Base-by-base conservation (phyloP, 2,888 invertebrate species). In the Temnothorax ravouxi region DNA sequence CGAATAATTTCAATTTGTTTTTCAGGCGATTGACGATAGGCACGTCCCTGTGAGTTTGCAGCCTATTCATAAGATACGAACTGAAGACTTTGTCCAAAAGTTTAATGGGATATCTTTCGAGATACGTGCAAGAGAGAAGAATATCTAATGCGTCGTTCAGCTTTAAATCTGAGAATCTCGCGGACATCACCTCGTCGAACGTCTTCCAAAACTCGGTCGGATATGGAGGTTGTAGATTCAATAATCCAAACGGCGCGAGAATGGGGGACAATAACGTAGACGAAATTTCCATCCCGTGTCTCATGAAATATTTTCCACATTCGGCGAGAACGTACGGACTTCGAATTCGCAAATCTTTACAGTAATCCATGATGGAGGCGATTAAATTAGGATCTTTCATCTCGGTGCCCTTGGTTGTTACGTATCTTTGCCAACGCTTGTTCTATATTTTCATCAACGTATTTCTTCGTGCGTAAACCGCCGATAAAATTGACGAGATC, bases 81-180 rank as follows among this genome's bases (percentile, higher is more conserved):
- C 96, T 96, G 88, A 97, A 96, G 77, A 97, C 94, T 91, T 95
- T 96, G 41, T 95, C 95, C 0, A 96, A 95, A 90, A 97, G 96
- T 90, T 96, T 96, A 5, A 96, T 88, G 6, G 97, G 97, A 94
- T 96, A 96, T 91, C 96, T 96, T 72, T 96, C 95, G 44, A 96
- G 92, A 93, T 96, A 97, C 74, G 97, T 95, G 91, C 96, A 96
- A 11, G 97, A 95, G n/a, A 97, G 94, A 82, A 97, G 93, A 85
- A 97, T 95, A 83, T 96, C 96, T 56, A 96, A 94, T 13, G 96
- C 93, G 90, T 97, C 96, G 87, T 96, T 95, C 44, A 96, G 94
- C 81, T 95, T 95, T 82, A 97, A 95, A 91, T 96, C 96, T 6
- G 95, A 92, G 93, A 97, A 96, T 83, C 96, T 96, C 29, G 95